Percentiles rank a stretch among this genome's conserved stretches.
phyloP scores from a whole-genome alignment of 2,888 invertebrate genomes.

The Melieria crassipennis region DNA sequence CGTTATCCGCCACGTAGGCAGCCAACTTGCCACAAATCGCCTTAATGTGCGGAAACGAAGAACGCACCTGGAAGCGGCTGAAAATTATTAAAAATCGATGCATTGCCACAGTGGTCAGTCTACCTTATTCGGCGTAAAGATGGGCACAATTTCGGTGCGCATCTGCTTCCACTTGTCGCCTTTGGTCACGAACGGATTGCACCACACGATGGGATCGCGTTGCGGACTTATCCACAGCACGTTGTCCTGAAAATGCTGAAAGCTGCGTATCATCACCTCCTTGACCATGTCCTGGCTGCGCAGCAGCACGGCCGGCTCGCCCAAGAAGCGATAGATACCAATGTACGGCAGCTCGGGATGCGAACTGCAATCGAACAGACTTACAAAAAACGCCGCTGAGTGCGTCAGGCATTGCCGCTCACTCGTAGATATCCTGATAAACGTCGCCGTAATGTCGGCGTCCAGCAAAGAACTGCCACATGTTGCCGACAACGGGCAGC shows the following conservation, averaged over 20 bases:
- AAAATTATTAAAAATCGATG: not conserved
- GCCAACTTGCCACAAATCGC: slow-evolving; percentile 47
- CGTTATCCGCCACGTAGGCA: slow-evolving; percentile 38
- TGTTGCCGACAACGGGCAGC: slow-evolving; percentile 53
- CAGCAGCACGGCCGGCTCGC: slow-evolving; percentile 53
- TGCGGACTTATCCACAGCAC: slow-evolving; percentile 47
- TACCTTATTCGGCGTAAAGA: slow-evolving; percentile 55
- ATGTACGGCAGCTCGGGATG: slow-evolving; percentile 46
- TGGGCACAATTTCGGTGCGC: slow-evolving; percentile 52
- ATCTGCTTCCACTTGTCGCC: slow-evolving; percentile 51
- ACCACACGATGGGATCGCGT: slow-evolving; percentile 48
- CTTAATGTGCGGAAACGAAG: slow-evolving; percentile 49
- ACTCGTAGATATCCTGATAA: slow-evolving; percentile 54
- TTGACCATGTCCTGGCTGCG: slow-evolving; percentile 50
- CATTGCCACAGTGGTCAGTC: not conserved
- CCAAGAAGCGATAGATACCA: slow-evolving; percentile 54
- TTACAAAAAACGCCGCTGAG: not conserved
- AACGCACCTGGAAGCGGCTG: slow-evolving; percentile 43
- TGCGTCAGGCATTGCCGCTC: slow-evolving; percentile 23
- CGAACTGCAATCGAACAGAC: slow-evolving; percentile 35
- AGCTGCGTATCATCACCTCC: slow-evolving; percentile 51
- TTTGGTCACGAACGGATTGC: slow-evolving; percentile 53
- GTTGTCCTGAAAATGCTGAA: slow-evolving; percentile 52
- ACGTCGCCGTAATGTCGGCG: slow-evolving; percentile 52
- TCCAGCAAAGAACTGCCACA: slow-evolving; percentile 48